Base-by-base conservation (phyloP, 2,888 invertebrate species). In the Sericinus montela region DNA sequence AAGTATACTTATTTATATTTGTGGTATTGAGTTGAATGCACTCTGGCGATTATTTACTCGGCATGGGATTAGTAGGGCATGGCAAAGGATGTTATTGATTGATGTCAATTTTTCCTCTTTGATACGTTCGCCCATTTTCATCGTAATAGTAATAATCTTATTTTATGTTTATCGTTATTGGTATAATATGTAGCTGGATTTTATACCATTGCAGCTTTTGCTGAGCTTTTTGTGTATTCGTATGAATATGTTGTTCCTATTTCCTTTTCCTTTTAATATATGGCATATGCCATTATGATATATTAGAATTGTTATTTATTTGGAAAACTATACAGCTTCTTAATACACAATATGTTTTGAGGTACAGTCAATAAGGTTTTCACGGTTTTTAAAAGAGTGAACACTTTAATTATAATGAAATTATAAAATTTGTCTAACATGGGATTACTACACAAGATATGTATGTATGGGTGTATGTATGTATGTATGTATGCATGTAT, bases 71-170 rank as follows among this genome's bases (percentile, higher is more conserved):
- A 71, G 62, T 65, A 65, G 19, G 19, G 69, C 67, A 68, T 62
- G 68, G 60, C 64, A 68, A 67, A 56, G 54, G 60, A 60, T 64
- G 60, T 67, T 72, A 80, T 80, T 78, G 80, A 83, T 82, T 79
- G 70, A 69, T 77, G 69, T 65, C 58, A 68, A 62, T 69, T 72
- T 75, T 73, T 68, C 66, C 63, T 62, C 62, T 54, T 62, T 28
- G 25, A 28, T 48, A 55, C 54, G 52, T 59, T 46, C 44, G 52
- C 44, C 43, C 57, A 52, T 60, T 62, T 63, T 55, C 53, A 62
- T 61, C 60, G 63, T 52, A 59, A 60, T 57, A 64, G 63, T 59
- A 60, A 62, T 63, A 63, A 64, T 73, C 72, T 60, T 76, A 65
- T 62, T 72, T 80, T 73, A 76, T 72, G 70, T 72, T 71, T 75